Percentiles rank a stretch among this genome's conserved stretches.
Evolutionary conservation across 2,797 vertebrate genomes (phyloP).

Genomic region (Rallus crepitans): DNA sequence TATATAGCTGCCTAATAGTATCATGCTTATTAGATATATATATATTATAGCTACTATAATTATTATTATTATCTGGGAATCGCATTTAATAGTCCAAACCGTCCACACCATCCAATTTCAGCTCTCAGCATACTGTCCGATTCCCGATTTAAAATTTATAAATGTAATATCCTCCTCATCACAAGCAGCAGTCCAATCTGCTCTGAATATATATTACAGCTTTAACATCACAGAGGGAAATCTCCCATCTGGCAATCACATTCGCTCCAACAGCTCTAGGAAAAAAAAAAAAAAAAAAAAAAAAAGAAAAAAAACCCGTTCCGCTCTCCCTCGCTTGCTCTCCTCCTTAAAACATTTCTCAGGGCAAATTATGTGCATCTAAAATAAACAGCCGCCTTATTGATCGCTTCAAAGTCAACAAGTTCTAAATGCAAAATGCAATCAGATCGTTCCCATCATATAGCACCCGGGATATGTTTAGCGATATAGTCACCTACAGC

Average conservation of each 20-base stretch:
- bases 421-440: slow-evolving; percentile 84
- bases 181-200: slow-evolving; percentile 88
- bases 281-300: slow-evolving; percentile 29
- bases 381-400: slow-evolving; percentile 86
- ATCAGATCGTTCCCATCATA: slow-evolving; percentile 73
- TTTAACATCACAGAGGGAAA: slow-evolving; percentile 90
- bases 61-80: slow-evolving; percentile 75
- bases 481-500: slow-evolving; percentile 72
- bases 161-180: slow-evolving; percentile 90
- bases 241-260: slow-evolving; percentile 89
- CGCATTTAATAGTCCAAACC: slow-evolving; percentile 78
- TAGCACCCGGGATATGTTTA: slow-evolving; percentile 61
- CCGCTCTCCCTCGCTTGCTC: slow-evolving; percentile 70
- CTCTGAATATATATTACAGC: slow-evolving; percentile 92
- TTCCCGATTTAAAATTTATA: slow-evolving; percentile 89
- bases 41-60: slow-evolving; percentile 66
- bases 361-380: slow-evolving; percentile 87
- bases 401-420: slow-evolving; percentile 85
- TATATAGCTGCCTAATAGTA: slow-evolving; percentile 44
- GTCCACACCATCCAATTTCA: slow-evolving; percentile 83
- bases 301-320: slow-evolving; percentile 19
- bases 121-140: slow-evolving; percentile 82
- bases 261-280: slow-evolving; percentile 85
- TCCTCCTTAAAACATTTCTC: slow-evolving; percentile 84
- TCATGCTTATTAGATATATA: slow-evolving; percentile 64